Conservation (phyloP, 2,888 invertebrate genomes). For the Tenthredo scrophulariae region DNA sequence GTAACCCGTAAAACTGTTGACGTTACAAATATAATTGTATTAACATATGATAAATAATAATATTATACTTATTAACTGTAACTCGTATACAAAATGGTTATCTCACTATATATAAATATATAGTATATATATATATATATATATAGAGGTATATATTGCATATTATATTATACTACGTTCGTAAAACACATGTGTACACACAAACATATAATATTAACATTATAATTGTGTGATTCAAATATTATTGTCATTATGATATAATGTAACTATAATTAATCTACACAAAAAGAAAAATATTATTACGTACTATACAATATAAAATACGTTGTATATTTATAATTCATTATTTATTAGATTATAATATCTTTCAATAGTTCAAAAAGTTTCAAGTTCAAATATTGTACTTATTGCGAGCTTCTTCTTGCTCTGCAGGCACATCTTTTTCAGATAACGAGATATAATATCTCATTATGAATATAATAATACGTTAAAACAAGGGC, state of each 20-base stretch:
- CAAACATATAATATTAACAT: slow-evolving; percentile 53
- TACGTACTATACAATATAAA: slow-evolving; percentile 43
- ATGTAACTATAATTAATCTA: slow-evolving; percentile 49
- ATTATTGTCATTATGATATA: slow-evolving; percentile 26
- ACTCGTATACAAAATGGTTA: slow-evolving; percentile 30
- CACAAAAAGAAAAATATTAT: slow-evolving; percentile 1
- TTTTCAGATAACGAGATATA: slow-evolving; percentile 14
- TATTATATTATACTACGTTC: slow-evolving; percentile 19
- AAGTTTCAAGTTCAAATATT: not conserved
- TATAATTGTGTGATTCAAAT: slow-evolving; percentile 50
- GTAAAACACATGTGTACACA: not conserved
- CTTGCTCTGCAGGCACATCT: slow-evolving; percentile 14
- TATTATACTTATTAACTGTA: slow-evolving; percentile 39
- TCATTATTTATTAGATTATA: not conserved
- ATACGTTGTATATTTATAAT: slow-evolving; percentile 1
- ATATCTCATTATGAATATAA: not conserved
- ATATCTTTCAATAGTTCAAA: slow-evolving; percentile 23
- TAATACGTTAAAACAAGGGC: slow-evolving; percentile 21
- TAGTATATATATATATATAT: not conserved
- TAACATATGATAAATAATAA: slow-evolving; percentile 24
- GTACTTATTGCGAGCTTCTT: slow-evolving; percentile 12
- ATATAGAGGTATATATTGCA: not conserved
- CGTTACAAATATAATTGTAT: slow-evolving; percentile 25
- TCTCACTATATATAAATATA: slow-evolving; percentile 13
- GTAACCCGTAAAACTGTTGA: slow-evolving; percentile 37